Base-by-base conservation (phyloP, 1,140 invertebrate genomes). In the Heliconius himera region DNA sequence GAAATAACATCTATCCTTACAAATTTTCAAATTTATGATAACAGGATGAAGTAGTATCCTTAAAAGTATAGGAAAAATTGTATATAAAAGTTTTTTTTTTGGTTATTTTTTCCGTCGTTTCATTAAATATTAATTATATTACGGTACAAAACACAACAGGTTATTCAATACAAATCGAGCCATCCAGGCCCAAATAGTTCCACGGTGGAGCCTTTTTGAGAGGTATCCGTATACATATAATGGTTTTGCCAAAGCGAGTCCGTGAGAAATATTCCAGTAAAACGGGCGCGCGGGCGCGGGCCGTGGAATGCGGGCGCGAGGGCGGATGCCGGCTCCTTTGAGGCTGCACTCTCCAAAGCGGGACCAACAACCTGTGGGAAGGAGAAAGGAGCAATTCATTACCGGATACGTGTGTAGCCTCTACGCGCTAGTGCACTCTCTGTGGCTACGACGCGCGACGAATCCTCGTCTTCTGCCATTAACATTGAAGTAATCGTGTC, bases 181-280 rank as follows among this genome's bases (percentile, higher is more conserved):
- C 76, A 82, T 81, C 78, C 85, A 87, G 83, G 75, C 80, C 89
- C 85, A 87, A 89, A 87, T 88, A 86, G 86, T 88, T 84, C 80
- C 72, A 83, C 83, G 76, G 81, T 83, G 79, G 82, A 80, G 82
- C 81, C 84, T 89, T 90, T 87, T 87, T 85, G 86, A 82, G 80
- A 76, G 80, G 80, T 84, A 84, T 85, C 82, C 83, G 80, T 84
- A 83, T 88, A 89, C 72, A 81, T 90, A 90, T 91, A 91, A 89
- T 89, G 90, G 90, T 88, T 91, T 93, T 88, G 90, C 92, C 91
- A 92, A 93, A 93, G 90, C 89, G 84, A 91, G 91, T 85, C 93
- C 94, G 93, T 95, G 94, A 95, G 94, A 95, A 95, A 95, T 92
- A 93, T 94, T 92, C 91, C 84, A 88, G 90, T 89, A 87, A 89